These are phyloP conservation scores for Poliocrania exsul DNA, from an alignment of 2,797 vertebrate species.

Conservation along the genomic window DNA sequence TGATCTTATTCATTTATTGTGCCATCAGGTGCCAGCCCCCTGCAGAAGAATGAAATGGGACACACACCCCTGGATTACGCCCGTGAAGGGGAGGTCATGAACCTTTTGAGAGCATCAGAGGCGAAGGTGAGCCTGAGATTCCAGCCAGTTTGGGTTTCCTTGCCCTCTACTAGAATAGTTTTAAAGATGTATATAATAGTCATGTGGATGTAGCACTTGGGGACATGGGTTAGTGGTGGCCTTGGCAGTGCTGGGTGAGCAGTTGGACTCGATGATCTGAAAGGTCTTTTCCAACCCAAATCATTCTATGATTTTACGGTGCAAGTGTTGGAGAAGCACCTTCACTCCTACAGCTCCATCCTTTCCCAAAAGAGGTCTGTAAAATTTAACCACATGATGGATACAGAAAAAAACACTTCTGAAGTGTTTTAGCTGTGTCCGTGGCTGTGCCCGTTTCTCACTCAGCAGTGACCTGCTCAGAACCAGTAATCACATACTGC, in stretches of 20 bases:
- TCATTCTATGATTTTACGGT: not conserved
- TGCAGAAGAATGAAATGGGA: constrained; percentile 90
- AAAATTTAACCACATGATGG: not conserved
- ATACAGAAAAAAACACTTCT: fast-evolving
- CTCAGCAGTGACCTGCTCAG: not conserved
- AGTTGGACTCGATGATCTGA: fast-evolving
- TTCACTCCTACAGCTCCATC: not conserved
- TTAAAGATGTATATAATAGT: not conserved
- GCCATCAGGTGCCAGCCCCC: constrained; percentile 88
- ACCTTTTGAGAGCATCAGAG: constrained; percentile 84
- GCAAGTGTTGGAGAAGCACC: fast-evolving
- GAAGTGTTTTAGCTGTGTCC: not conserved
- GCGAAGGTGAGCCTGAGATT: constrained; percentile 80
- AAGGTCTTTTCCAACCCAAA: not conserved
- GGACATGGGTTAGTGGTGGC: not conserved
- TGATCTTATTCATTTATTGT: not conserved
- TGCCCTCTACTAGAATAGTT: not conserved
- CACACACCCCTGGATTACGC: constrained; percentile 89
- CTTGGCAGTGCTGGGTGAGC: not conserved
- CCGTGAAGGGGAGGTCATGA: constrained; percentile 88
- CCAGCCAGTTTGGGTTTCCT: not conserved
- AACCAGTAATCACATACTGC: not conserved
- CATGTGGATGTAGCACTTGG: fast-evolving
- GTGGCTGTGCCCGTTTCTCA: not conserved
- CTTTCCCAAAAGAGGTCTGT: not conserved